phyloP scores from a whole-genome alignment of 2,888 invertebrate species.

The Eupithecia exiguata region DNA sequence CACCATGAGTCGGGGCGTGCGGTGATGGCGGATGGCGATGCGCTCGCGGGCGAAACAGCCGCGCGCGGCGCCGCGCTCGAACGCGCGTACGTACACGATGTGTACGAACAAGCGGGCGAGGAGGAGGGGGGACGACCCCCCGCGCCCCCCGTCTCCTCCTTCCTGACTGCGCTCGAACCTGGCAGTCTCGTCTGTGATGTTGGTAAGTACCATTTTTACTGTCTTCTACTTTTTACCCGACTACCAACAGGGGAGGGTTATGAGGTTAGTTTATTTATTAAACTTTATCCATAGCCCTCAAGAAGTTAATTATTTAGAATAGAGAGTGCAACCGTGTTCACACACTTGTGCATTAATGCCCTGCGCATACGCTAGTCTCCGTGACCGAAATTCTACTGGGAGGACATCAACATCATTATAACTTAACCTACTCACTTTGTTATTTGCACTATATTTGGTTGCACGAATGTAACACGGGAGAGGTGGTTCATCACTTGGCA shows the following conservation, averaged over 20 bases:
- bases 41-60: slow-evolving; percentile 60
- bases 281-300: too few species aligned
- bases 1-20: slow-evolving; percentile 67
- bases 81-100: slow-evolving; percentile 95
- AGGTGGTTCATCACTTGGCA: too few species aligned
- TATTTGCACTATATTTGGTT: too few species aligned
- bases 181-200: slow-evolving; percentile 97
- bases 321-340: neutral
- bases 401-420: too few species aligned
- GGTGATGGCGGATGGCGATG: slow-evolving; percentile 79
- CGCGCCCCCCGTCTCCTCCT: slow-evolving; percentile 91
- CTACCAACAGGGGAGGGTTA: too few species aligned
- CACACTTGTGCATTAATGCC: too few species aligned
- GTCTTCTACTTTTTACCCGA: too few species aligned
- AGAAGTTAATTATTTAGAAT: neutral
- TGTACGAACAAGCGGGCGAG: slow-evolving; percentile 94
- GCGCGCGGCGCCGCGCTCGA: slow-evolving; percentile 74
- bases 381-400: too few species aligned
- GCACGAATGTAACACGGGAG: too few species aligned
- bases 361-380: too few species aligned
- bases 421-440: too few species aligned
- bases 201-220: slow-evolving; percentile 90
- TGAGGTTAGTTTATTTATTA: neutral
- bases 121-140: slow-evolving; percentile 70
- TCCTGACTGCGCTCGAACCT: slow-evolving; percentile 93